phyloP scores from a whole-genome alignment of 2,113 vertebrate genomes.

The Myrmecophaga tridactyla region DNA sequence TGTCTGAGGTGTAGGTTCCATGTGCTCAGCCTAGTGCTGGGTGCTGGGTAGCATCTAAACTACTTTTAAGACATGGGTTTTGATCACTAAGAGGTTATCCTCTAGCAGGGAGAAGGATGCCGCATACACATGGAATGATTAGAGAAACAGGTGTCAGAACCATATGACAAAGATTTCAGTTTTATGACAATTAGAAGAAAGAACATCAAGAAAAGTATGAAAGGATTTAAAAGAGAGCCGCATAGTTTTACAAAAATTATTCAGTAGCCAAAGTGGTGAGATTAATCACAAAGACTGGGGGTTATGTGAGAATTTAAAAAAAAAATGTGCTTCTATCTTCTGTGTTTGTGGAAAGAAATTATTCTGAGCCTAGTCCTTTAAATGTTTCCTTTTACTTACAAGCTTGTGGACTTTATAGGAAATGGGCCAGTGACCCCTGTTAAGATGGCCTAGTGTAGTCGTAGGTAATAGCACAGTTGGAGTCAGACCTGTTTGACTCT shows the following conservation, averaged over 20 bases:
- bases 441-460: not conserved
- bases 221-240: not conserved
- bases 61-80: not conserved
- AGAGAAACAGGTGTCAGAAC: not conserved
- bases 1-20: not conserved
- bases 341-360: not conserved
- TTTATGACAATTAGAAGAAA: not conserved
- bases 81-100: not conserved
- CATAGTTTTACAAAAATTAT: not conserved
- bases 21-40: not conserved
- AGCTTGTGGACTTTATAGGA: not conserved
- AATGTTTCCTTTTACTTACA: conserved; percentile 17
- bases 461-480: not conserved
- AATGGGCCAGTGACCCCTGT: not conserved
- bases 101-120: not conserved
- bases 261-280: not conserved
- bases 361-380: not conserved
- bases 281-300: not conserved
- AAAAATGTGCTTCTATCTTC: not conserved
- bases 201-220: not conserved
- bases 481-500: not conserved
- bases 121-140: not conserved
- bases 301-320: not conserved
- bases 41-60: not conserved
- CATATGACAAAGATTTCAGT: not conserved